These are phyloP conservation scores for Peromyscus attwateri DNA, from an alignment of 2,797 vertebrate genomes.

Conservation along the genomic window DNA sequence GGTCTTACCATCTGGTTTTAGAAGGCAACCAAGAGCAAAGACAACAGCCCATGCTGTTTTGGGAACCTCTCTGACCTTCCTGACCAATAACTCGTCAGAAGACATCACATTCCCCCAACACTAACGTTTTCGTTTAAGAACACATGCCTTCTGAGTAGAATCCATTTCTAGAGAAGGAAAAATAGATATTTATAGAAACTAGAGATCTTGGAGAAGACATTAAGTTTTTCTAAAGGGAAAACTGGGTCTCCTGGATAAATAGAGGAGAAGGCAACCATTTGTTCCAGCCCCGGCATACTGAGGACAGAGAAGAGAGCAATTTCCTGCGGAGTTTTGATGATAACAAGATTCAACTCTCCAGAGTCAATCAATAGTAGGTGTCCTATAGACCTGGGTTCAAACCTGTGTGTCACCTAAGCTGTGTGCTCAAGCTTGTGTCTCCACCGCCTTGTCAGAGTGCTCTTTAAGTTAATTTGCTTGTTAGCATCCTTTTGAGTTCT, in stretches of 20 bases:
- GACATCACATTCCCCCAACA: background rate
- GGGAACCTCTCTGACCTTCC: background rate
- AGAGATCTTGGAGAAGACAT: background rate
- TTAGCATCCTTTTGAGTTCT: background rate
- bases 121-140: background rate
- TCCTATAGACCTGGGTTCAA: background rate
- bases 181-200: background rate
- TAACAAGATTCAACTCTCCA: constrained; percentile 14
- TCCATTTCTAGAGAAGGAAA: background rate
- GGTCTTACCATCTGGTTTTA: background rate
- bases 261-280: constrained; percentile 5
- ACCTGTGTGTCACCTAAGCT: background rate
- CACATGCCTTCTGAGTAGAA: background rate
- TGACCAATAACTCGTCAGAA: background rate
- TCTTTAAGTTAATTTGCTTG: background rate
- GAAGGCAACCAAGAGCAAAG: background rate
- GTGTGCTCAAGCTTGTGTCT: background rate
- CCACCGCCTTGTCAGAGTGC: background rate
- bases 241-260: background rate
- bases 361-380: background rate
- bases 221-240: constrained; percentile 45
- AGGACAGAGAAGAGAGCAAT: background rate
- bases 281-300: background rate
- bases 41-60: background rate
- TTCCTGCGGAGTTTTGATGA: background rate